Evolutionary conservation across 1,140 invertebrate genomes (phyloP).

Genomic region (Drosophila orena): DNA sequence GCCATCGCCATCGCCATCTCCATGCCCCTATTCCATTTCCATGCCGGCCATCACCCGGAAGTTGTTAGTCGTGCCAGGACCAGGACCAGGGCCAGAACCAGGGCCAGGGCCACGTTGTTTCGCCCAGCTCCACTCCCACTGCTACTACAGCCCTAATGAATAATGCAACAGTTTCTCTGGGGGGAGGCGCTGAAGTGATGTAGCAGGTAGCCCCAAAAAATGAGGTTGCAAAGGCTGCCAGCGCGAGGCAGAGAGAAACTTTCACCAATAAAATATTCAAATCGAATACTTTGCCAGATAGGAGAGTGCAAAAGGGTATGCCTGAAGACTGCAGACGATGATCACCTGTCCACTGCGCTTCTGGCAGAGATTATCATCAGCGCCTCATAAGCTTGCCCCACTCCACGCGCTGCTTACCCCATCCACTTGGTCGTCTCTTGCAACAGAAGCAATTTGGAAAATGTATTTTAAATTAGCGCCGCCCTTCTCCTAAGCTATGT

Average conservation of each 20-base stretch:
- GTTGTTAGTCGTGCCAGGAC: constrained; percentile 45
- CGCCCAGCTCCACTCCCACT: constrained; percentile 34
- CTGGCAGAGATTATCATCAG: constrained; percentile 10
- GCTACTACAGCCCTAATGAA: constrained; percentile 61
- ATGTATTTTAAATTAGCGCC: not conserved
- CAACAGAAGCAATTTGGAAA: constrained; percentile 1
- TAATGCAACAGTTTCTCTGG: constrained; percentile 64
- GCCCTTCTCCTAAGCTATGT: not conserved
- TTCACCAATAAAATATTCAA: constrained; percentile 79
- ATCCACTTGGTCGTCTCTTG: not conserved
- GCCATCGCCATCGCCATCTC: not conserved
- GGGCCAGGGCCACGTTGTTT: constrained; percentile 45
- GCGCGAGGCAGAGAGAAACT: constrained; percentile 19
- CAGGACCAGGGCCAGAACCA: too few relatives aligned
- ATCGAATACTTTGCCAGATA: constrained; percentile 57
- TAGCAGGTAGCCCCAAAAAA: constrained; percentile 38
- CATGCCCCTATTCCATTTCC: not conserved
- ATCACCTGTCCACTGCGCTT: constrained; percentile 9
- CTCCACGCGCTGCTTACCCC: too few relatives aligned
- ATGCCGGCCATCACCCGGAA: constrained; percentile 21
- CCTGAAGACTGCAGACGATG: constrained; percentile 32
- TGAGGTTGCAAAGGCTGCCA: constrained; percentile 8
- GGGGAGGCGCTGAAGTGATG: constrained; percentile 24
- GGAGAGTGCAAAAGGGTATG: constrained; percentile 6
- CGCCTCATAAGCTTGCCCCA: constrained; percentile 10